A percentile compares a stretch with the other conserved stretches of the same genome.
Evolutionary conservation across 2,797 vertebrate genomes (phyloP).

Genomic region (Cuniculus paca): DNA sequence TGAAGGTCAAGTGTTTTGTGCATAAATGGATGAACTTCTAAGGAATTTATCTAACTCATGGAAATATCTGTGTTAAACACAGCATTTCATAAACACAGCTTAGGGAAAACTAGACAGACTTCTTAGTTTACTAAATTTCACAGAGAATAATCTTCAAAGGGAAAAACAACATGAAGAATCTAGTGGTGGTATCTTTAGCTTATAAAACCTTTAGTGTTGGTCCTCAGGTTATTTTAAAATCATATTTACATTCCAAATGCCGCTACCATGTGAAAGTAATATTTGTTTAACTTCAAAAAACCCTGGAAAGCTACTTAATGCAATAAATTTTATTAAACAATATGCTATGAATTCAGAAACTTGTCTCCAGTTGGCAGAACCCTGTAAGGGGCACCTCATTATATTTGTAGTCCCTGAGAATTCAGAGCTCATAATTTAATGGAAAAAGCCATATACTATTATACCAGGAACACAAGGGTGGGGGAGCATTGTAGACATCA

Average conservation of each 20-base stretch:
- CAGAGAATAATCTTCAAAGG: slow-evolving; percentile 31
- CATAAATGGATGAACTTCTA: slow-evolving; percentile 41
- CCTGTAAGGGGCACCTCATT: background rate
- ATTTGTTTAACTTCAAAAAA: slow-evolving; percentile 17
- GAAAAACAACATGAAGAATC: background rate
- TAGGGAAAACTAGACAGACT: slow-evolving; percentile 46
- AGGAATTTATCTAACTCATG: slow-evolving; percentile 60
- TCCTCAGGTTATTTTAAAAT: slow-evolving; percentile 9
- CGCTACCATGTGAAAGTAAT: background rate
- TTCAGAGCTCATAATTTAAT: background rate
- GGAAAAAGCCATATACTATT: background rate
- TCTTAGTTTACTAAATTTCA: slow-evolving; percentile 45
- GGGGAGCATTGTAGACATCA: background rate
- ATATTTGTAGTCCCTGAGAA: background rate
- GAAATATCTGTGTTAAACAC: slow-evolving; percentile 68
- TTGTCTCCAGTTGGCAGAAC: background rate
- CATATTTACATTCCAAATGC: slow-evolving; percentile 13
- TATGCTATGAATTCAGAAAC: background rate
- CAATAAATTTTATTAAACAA: background rate
- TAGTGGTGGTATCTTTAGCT: background rate
- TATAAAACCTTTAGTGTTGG: background rate
- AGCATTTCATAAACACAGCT: slow-evolving; percentile 61
- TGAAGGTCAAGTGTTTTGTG: slow-evolving; percentile 60
- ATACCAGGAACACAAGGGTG: background rate
- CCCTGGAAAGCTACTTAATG: background rate